Evolutionary conservation across 2,888 invertebrate species (phyloP).

Genomic region (Drosophila neoperkinsi): DNA sequence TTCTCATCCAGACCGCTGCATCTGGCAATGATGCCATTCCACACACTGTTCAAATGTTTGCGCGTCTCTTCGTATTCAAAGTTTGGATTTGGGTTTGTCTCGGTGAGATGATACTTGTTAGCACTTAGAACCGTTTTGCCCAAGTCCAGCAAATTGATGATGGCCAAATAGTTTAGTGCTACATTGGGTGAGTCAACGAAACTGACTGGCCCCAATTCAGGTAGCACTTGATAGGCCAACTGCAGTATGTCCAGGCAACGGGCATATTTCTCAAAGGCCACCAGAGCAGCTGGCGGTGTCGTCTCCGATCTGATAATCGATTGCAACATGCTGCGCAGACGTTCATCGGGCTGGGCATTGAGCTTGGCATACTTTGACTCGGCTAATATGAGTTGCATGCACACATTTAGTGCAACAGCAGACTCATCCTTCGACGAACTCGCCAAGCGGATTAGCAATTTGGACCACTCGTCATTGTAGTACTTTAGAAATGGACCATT

Average conservation of each 20-base stretch:
- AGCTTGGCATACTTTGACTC: constrained; percentile 89
- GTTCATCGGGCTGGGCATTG: constrained; percentile 86
- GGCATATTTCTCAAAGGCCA: constrained; percentile 91
- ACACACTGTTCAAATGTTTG: constrained; percentile 89
- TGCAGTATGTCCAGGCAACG: constrained; percentile 91
- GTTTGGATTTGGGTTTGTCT: background rate
- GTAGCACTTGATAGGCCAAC: constrained; percentile 88
- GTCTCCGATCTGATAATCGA: constrained; percentile 88
- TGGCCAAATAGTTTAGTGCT: constrained; percentile 87
- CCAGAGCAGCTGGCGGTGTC: constrained; percentile 88
- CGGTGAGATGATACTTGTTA: constrained; percentile 78
- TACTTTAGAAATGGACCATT: constrained; percentile 84
- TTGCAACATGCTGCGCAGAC: constrained; percentile 89
- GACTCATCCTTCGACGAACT: constrained; percentile 69
- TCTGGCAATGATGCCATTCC: constrained; percentile 88
- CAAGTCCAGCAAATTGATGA: constrained; percentile 87
- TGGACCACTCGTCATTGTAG: constrained; percentile 89
- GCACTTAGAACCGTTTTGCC: constrained; percentile 77
- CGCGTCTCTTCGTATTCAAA: constrained; percentile 86
- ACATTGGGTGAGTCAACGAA: constrained; percentile 87
- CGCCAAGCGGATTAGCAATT: constrained; percentile 84
- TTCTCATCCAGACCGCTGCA: constrained; percentile 87
- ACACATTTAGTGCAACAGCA: constrained; percentile 89
- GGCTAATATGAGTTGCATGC: constrained; percentile 90
- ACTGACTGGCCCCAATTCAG: constrained; percentile 86